Evolutionary conservation across 2,888 invertebrate species (phyloP), one percentile per base, ranked within the genome.

Genomic region (Anarsia innoxiella): DNA sequence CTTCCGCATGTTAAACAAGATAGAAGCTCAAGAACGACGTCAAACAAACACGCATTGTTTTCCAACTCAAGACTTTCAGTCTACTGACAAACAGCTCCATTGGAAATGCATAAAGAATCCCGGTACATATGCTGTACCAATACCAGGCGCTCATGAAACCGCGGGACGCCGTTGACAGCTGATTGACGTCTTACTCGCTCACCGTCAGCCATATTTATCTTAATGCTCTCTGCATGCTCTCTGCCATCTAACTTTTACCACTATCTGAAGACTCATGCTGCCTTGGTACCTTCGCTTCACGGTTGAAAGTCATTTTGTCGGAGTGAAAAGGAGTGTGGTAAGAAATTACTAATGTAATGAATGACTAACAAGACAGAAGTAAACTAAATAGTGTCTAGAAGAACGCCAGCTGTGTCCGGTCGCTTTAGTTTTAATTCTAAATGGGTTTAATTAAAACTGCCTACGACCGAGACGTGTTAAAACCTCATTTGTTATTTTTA

Each of bases 151-250:
- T 66, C 71, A 79, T 74, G 67, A 68, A 62, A 67, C 64, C 53
- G 66, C 67, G 72, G 73, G 75, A 80, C 74, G 65, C 71, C 66
- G 77, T 59, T 80, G 83, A 84, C 83, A 80, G 74, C 66, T 83
- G 83, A 84, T 83, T 84, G 83, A 84, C 83, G 59, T 77, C 83
- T 84, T 69, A 83, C 83, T 84, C 76, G 73, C 57, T 59, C 71
- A 62, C 60, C 60, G 66, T 63, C 69, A 54, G 70, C 76, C 79
- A 77, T 79, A 73, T 83, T 82, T 78, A 79, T 77, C 70, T 77
- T 72, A 74, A 75, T 75, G 66, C 66, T 56, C 54, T 53, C 46
- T 39, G 54, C 61, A 75, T 75, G 66, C 66, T 56, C 54, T 53
- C 46, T 39, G 54, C 61, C 50, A 66, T 50, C 34, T 28, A 32